Conservation (phyloP, 2,797 vertebrate genomes). For the Sternotherus odoratus region DNA sequence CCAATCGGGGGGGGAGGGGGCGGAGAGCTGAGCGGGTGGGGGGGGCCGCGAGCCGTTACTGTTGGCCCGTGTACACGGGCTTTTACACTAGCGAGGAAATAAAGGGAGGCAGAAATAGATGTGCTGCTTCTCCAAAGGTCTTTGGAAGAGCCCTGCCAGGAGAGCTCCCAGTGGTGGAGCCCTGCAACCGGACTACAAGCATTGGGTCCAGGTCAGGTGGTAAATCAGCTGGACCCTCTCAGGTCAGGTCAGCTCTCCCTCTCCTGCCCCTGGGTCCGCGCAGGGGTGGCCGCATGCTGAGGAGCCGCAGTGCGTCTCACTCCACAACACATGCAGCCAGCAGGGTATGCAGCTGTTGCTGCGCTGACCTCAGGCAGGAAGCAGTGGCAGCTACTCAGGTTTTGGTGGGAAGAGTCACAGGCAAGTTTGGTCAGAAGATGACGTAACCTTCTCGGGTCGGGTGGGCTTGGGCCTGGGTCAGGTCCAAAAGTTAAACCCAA, state of each 20-base stretch:
- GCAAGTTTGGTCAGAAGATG: background rate
- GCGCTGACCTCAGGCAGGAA: background rate
- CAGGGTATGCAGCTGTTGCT: background rate
- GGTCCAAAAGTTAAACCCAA: background rate
- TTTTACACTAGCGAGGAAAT: background rate
- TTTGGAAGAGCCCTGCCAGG: background rate
- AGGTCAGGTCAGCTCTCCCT: background rate
- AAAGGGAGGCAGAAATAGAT: background rate
- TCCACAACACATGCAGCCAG: background rate
- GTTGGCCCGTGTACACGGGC: too few species aligned
- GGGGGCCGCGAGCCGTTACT: too few species aligned
- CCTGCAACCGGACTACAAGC: background rate
- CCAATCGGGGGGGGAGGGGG: too few species aligned
- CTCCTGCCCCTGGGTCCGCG: background rate
- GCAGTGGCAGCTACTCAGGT: background rate
- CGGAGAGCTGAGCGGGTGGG: too few species aligned
- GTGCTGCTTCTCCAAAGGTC: background rate
- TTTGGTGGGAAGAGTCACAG: background rate
- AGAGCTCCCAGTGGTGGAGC: background rate
- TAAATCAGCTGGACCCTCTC: background rate
- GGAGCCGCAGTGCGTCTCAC: background rate
- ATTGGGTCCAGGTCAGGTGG: background rate
- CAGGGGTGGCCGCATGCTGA: background rate
- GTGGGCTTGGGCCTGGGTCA: background rate
- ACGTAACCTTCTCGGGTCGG: background rate